A percentile compares a stretch with the other conserved stretches of the same genome.
phyloP scores from a whole-genome alignment of 37 sponge, comb jelly and placozoan species.

The Eunapius fragilis region DNA sequence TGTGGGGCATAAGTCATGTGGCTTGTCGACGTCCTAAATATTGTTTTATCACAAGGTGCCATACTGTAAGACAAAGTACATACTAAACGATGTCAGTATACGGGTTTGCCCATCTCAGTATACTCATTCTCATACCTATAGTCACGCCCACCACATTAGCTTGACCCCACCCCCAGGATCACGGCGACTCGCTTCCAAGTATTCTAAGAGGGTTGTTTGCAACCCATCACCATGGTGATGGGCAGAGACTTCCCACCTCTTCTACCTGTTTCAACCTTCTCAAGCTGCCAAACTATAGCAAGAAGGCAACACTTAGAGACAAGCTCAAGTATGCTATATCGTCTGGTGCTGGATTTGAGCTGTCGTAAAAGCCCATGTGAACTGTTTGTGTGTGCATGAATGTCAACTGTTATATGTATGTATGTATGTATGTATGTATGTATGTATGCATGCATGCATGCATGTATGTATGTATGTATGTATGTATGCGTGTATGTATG shows the following conservation, averaged over 20 bases:
- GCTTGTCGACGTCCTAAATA: too few relatives aligned
- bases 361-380: constrained; percentile 74
- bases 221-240: constrained; percentile 26
- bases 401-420: not conserved
- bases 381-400: too few relatives aligned
- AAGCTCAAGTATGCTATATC: constrained; percentile 92
- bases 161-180: too few relatives aligned
- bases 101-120: too few relatives aligned
- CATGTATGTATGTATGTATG: not conserved
- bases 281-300: constrained; percentile 92
- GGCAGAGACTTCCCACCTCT: constrained; percentile 88
- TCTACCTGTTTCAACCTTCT: constrained; percentile 99
- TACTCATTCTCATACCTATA: too few relatives aligned
- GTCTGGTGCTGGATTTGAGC: constrained; percentile 95
- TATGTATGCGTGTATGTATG: constrained; percentile 25
- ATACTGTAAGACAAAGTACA: too few relatives aligned
- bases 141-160: too few relatives aligned
- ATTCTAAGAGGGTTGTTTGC: constrained; percentile 82
- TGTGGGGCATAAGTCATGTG: too few relatives aligned
- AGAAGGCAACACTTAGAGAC: constrained; percentile 81
- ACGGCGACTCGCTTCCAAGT: constrained; percentile 69
- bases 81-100: too few relatives aligned
- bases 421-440: not conserved
- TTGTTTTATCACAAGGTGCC: too few relatives aligned
- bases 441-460: not conserved